phyloP scores from a whole-genome alignment of 2,113 vertebrate species.

The Aspidoscelis tigris region DNA sequence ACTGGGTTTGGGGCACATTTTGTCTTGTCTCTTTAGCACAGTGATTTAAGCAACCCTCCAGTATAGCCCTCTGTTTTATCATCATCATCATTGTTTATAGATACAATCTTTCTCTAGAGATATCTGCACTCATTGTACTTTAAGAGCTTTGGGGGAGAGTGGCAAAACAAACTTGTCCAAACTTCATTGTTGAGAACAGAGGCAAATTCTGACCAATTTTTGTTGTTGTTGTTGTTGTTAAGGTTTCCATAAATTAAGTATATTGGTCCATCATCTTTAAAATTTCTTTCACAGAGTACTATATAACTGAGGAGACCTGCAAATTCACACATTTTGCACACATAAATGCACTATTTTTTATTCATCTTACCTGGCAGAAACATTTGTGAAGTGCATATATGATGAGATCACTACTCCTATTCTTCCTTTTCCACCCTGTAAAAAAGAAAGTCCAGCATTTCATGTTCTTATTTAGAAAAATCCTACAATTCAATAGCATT shows the following conservation, averaged over 20 bases:
- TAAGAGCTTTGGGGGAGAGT: no score
- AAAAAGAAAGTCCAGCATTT: constrained; percentile 37
- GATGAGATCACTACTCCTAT: constrained; percentile 94
- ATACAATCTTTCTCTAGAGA: no score
- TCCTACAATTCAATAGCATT: not conserved
- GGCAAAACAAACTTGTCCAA: no score
- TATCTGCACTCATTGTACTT: no score
- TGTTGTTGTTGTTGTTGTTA: no score
- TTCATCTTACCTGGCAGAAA: constrained; percentile 90
- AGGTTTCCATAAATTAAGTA: not conserved
- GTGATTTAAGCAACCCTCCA: no score
- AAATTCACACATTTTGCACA: not conserved
- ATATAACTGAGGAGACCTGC: no score
- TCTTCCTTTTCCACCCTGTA: constrained; percentile 92
- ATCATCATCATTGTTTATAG: no score
- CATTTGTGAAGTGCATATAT: constrained; percentile 93
- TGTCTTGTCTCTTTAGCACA: no score
- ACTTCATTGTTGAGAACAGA: not conserved
- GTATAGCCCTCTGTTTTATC: no score
- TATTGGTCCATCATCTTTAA: not conserved
- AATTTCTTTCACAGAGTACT: no score
- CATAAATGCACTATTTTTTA: not conserved
- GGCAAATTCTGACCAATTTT: not conserved
- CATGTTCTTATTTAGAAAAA: not conserved
- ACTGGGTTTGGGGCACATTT: no score